Percentiles rank a stretch among this genome's conserved stretches.
Evolutionary conservation across 2,113 vertebrate genomes (phyloP).

Genomic region (Python bivittatus): DNA sequence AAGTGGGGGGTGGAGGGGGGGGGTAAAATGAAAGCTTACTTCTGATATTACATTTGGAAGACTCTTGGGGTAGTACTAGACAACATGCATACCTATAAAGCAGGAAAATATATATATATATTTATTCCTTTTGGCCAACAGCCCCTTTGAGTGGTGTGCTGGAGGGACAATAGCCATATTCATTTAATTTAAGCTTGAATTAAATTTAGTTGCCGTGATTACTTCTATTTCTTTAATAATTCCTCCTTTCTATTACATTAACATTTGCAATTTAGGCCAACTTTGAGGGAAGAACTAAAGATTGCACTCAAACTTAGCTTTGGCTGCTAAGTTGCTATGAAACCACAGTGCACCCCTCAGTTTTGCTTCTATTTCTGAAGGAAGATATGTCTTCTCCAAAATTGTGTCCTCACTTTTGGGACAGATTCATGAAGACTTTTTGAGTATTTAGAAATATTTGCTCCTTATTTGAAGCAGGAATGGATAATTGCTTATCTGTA

Average conservation of each 20-base stretch:
- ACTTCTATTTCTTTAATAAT: no score
- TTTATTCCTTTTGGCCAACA: neutral
- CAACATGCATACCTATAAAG: neutral
- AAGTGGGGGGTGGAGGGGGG: neutral
- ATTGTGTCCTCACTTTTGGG: neutral
- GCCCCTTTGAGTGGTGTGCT: neutral
- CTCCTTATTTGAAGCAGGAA: neutral
- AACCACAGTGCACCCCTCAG: neutral
- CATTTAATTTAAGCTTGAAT: no score
- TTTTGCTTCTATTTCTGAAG: neutral
- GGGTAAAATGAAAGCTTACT: neutral
- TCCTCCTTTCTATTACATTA: no score
- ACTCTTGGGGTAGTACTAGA: neutral
- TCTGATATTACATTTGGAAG: neutral
- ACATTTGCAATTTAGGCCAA: neutral
- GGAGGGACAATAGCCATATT: neutral
- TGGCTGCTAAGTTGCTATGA: neutral
- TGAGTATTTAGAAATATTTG: neutral
- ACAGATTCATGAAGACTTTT: neutral
- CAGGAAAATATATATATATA: no score
- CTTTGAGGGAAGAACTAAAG: neutral
- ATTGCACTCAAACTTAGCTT: neutral
- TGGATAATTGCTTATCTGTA: neutral
- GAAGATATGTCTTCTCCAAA: neutral
- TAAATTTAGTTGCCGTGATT: no score